Evolutionary conservation across 2,113 vertebrate species (phyloP).

Genomic region (Strix uralensis): DNA sequence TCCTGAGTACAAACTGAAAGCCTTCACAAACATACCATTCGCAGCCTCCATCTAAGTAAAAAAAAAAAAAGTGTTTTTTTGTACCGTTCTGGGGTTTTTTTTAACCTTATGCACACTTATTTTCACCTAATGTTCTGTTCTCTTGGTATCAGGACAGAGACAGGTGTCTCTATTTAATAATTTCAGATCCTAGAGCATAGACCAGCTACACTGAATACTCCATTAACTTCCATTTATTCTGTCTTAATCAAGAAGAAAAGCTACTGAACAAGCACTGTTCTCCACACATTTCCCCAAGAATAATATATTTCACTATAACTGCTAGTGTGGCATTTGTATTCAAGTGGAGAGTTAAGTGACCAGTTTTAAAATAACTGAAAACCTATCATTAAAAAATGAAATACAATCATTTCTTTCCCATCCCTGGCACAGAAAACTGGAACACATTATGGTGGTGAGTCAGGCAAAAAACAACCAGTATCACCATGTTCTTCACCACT

Average conservation of each 20-base stretch:
- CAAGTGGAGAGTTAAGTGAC: neutral
- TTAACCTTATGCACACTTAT: neutral
- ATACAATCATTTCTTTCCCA: neutral
- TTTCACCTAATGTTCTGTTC: neutral
- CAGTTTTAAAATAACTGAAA: constrained; percentile 24
- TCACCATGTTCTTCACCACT: neutral
- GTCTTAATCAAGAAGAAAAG: neutral
- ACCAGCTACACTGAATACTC: neutral
- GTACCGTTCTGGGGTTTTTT: neutral
- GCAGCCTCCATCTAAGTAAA: constrained; percentile 65
- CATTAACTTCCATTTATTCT: neutral
- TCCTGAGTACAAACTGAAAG: constrained; percentile 88
- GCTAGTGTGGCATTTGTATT: neutral
- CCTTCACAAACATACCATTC: constrained; percentile 90
- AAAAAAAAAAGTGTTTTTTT: neutral
- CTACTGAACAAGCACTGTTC: neutral
- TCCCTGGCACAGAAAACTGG: neutral
- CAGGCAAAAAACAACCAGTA: neutral
- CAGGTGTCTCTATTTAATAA: neutral
- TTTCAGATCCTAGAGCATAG: neutral
- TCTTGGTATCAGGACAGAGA: neutral
- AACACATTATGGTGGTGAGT: neutral
- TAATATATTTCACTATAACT: neutral
- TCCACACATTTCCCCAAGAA: neutral
- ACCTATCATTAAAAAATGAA: neutral